Evolutionary conservation across 2,888 invertebrate species (phyloP).

Genomic region (Cephonodes hylas): DNA sequence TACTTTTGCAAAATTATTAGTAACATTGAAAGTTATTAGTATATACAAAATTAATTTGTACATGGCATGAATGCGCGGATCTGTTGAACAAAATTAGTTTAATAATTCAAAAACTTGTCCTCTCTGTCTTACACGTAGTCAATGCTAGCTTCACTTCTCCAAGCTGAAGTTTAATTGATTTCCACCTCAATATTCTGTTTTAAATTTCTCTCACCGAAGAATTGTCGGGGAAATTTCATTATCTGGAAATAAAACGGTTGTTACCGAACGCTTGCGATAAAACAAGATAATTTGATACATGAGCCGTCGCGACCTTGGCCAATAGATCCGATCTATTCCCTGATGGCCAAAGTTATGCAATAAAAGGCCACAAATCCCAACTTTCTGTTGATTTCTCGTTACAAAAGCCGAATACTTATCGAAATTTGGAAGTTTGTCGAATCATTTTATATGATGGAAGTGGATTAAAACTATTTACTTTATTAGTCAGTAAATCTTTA

Average conservation of each 20-base stretch:
- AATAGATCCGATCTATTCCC: neutral
- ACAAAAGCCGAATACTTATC: neutral
- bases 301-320: neutral
- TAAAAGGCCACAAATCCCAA: neutral
- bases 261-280: neutral
- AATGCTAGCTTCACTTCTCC: neutral
- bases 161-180: slow-evolving; percentile 20
- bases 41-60: neutral
- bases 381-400: neutral
- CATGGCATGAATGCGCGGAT: neutral
- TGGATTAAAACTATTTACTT: neutral
- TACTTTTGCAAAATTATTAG: neutral
- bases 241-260: slow-evolving; percentile 42
- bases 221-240: slow-evolving; percentile 40
- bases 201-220: slow-evolving; percentile 51
- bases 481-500: neutral
- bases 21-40: neutral
- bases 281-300: neutral
- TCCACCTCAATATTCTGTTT: slow-evolving; percentile 41
- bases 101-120: no score
- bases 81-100: no score
- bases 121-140: neutral
- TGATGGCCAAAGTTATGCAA: neutral
- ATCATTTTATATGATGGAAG: neutral
- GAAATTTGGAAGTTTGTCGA: neutral